A percentile compares a stretch with the other conserved stretches of the same genome.
phyloP scores from a whole-genome alignment of 1,140 invertebrate species.

The Microplitis mediator region DNA sequence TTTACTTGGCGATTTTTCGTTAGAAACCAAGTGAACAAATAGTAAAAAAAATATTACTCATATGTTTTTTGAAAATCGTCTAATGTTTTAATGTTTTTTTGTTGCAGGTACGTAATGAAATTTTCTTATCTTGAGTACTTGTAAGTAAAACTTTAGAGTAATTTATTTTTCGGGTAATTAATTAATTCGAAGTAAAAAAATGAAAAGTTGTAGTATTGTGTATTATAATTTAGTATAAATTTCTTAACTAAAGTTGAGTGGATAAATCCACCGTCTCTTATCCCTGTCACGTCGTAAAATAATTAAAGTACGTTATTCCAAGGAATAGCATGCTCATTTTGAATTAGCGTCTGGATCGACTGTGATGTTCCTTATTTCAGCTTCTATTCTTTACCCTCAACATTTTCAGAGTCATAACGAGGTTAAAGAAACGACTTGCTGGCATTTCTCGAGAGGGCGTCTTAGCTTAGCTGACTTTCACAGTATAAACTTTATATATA shows the following conservation, averaged over 20 bases:
- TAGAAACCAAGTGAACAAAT: no score
- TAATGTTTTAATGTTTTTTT: no score
- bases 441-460: conserved; percentile 26
- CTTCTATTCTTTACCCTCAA: not conserved
- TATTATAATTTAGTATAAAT: conserved; percentile 2
- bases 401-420: conserved; percentile 25
- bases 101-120: no score
- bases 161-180: no score
- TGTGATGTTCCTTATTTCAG: conserved; percentile 2
- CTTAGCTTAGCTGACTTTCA: not conserved
- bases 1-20: no score
- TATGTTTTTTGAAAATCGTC: no score
- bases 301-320: conserved; percentile 23
- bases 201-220: not conserved
- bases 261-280: conserved; percentile 18
- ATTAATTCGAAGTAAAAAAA: not conserved
- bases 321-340: conserved; percentile 8
- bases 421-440: conserved; percentile 30
- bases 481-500: not conserved
- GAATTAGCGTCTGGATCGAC: conserved; percentile 3
- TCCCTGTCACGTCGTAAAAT: conserved; percentile 30
- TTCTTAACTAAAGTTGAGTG: conserved; percentile 16
- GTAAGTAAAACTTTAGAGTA: no score
- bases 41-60: no score
- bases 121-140: no score